Base-by-base conservation (phyloP, 2,113 vertebrate species). In the Spermophilus dauricus region DNA sequence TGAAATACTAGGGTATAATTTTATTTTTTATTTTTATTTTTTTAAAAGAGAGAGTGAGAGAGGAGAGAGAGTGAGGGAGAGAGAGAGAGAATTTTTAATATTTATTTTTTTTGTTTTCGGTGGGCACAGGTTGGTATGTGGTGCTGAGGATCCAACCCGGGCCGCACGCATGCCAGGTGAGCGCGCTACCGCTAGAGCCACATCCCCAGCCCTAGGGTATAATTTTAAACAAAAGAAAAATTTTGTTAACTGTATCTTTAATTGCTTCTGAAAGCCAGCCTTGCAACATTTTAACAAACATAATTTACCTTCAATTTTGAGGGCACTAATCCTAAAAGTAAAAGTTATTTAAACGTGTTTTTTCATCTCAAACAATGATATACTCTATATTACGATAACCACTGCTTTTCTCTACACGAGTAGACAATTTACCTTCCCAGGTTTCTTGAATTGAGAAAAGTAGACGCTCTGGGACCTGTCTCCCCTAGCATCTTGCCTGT, bases 241-340 rank as follows among this genome's bases (percentile, higher is more conserved):
- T 42, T 16, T 0, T 95, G 86, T 67, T 67, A 58, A 87, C 2
- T 53, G 32, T 73, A 82, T 53, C 51, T 89, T 77, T 70, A 81
- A 86, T 16, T 75, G 83, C 20, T 94, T 93, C 83, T 20, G 83
- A 91, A 97, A 78, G 75, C 73, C 75, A 42, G 67, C 73, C 89
- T 89, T 45, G 78, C 39, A 86, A 89, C 42, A 86, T 86, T 56
- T 56, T 70, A 91, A 93, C 63, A 70, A 39, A 69, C 61, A 75
- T 92, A 75, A 94, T 51, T 8, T 58, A 56, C 13, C 37, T 51
- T 65, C 42, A 70, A 45, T 70, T 77, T 20, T 26, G 1, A 70
- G 14, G 42, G 32, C 42, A 84, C 48, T 22, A 53, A 85, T 67
- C 9, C 72, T 72, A 92, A 76, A 69, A 4, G 26, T 4, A 53